Evolutionary conservation across 2,113 vertebrate species (phyloP).

Genomic region (Cardinalis cardinalis): DNA sequence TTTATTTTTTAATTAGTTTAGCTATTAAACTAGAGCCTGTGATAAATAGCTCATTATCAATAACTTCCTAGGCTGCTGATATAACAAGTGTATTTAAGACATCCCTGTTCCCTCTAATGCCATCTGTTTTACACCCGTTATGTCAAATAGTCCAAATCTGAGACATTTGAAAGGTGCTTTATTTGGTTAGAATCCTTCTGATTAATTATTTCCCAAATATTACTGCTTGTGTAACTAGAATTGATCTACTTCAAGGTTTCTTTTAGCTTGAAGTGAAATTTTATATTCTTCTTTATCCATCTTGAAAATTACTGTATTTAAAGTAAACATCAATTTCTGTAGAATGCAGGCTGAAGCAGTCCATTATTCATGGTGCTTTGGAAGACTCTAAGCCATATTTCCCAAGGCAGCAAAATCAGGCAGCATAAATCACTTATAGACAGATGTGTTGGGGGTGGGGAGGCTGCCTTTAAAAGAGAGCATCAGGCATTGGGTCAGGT

Average conservation of each 20-base stretch:
- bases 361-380: slow-evolving; percentile 1
- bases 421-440: neutral
- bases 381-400: neutral
- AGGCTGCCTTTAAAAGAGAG: neutral
- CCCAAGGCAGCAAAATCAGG: slow-evolving; percentile 3
- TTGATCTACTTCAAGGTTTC: neutral
- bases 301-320: neutral
- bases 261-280: neutral
- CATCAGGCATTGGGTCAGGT: neutral
- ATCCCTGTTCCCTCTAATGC: neutral
- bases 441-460: neutral
- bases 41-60: neutral
- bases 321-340: neutral
- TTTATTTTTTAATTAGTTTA: neutral
- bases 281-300: neutral
- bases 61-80: neutral
- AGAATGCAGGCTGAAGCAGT: neutral
- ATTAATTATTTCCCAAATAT: neutral
- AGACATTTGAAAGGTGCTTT: neutral
- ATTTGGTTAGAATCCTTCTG: neutral
- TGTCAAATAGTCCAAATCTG: neutral
- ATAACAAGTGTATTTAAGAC: neutral
- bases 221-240: neutral
- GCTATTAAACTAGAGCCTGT: neutral
- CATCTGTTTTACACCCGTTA: slow-evolving; percentile 13